Evolutionary conservation across 2,888 invertebrate genomes (phyloP).

Genomic region (Mythimna loreyi): DNA sequence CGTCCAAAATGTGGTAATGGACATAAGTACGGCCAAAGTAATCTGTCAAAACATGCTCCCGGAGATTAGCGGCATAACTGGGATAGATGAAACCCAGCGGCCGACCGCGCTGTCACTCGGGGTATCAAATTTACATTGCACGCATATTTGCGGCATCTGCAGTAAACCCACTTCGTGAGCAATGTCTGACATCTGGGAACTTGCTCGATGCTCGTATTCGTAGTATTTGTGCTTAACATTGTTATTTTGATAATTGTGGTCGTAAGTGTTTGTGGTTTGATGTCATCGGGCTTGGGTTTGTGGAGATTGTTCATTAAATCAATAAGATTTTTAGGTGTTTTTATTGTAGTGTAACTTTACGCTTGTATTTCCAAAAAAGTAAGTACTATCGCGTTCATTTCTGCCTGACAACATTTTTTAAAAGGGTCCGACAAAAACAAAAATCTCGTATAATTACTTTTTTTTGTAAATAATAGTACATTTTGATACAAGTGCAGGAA

Average conservation of each 20-base stretch:
- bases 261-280: slow-evolving; percentile 23
- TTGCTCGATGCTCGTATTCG: slow-evolving; percentile 38
- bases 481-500: too few species aligned
- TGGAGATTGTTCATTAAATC: neutral
- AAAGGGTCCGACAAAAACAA: too few species aligned
- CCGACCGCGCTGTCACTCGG: slow-evolving; percentile 79
- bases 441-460: too few species aligned
- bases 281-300: slow-evolving; percentile 10
- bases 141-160: slow-evolving; percentile 83
- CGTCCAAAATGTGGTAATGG: slow-evolving; percentile 45
- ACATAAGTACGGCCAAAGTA: slow-evolving; percentile 52
- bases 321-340: neutral
- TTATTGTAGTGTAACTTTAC: neutral
- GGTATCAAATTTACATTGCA: slow-evolving; percentile 87
- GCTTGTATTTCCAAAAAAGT: neutral
- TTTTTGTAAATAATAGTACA: too few species aligned
- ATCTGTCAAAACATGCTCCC: slow-evolving; percentile 72
- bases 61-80: slow-evolving; percentile 77
- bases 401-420: too few species aligned
- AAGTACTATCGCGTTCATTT: too few species aligned
- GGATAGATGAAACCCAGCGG: slow-evolving; percentile 75
- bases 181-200: slow-evolving; percentile 69
- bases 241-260: slow-evolving; percentile 52
- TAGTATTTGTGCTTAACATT: slow-evolving; percentile 54
- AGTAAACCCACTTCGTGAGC: slow-evolving; percentile 72